Conservation (phyloP, 1,140 invertebrate genomes). For the Trypoxylus dichotomus region DNA sequence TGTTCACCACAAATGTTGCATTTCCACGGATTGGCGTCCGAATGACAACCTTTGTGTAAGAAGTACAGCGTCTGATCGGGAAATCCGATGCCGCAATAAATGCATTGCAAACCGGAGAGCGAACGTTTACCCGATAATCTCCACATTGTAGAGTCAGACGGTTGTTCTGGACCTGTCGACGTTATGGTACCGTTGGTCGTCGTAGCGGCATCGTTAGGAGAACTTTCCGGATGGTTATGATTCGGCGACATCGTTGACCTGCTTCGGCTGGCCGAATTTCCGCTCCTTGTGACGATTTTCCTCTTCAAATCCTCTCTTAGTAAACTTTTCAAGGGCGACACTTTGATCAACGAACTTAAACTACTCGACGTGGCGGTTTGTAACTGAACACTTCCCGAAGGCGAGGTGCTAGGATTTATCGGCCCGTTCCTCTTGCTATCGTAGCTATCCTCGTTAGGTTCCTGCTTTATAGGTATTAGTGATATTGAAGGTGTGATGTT, state of each 20-base stretch:
- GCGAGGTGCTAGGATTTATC: slow-evolving; percentile 47
- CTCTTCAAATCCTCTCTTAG: slow-evolving; percentile 78
- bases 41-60: slow-evolving; percentile 96
- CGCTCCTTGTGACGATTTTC: slow-evolving; percentile 66
- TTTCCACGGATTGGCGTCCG: slow-evolving; percentile 95
- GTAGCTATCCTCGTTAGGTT: slow-evolving; percentile 54
- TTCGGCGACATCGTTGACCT: slow-evolving; percentile 45
- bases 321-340: slow-evolving; percentile 81
- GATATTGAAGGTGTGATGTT: slow-evolving; percentile 81
- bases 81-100: slow-evolving; percentile 91
- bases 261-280: slow-evolving; percentile 46
- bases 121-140: slow-evolving; percentile 47
- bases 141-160: slow-evolving; percentile 51
- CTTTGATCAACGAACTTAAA: slow-evolving; percentile 69
- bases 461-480: slow-evolving; percentile 84
- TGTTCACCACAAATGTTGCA: slow-evolving; percentile 96
- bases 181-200: slow-evolving; percentile 66
- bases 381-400: slow-evolving; percentile 47
- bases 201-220: slow-evolving; percentile 49
- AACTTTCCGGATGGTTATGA: slow-evolving; percentile 45
- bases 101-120: slow-evolving; percentile 59
- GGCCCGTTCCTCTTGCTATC: slow-evolving; percentile 45
- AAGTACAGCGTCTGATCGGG: slow-evolving; percentile 95
- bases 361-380: slow-evolving; percentile 63
- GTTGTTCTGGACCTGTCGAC: slow-evolving; percentile 61